Conservation (phyloP, 2,888 invertebrate genomes). For the Mimumesa dahlbomi region DNA sequence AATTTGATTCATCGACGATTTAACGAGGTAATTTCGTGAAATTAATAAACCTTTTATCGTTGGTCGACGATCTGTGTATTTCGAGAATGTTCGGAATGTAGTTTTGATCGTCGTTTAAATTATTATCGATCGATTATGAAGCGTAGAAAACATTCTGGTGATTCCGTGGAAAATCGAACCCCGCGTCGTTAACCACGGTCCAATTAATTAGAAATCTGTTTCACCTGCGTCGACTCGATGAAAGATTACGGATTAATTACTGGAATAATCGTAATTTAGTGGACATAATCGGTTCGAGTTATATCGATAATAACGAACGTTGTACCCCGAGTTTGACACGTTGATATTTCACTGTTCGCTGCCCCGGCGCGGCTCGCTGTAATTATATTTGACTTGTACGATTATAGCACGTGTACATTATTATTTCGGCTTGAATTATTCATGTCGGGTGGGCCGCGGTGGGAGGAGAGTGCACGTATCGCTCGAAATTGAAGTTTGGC, state of each 20-base stretch:
- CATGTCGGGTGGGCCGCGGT: conserved; percentile 44
- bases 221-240: not conserved
- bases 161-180: too few species aligned
- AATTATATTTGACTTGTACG: conserved; percentile 68
- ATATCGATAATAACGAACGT: conserved; percentile 44
- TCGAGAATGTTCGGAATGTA: too few species aligned
- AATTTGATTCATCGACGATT: too few species aligned
- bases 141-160: too few species aligned
- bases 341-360: conserved; percentile 54
- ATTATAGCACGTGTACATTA: conserved; percentile 68
- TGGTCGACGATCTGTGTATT: too few species aligned
- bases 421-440: conserved; percentile 68
- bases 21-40: too few species aligned
- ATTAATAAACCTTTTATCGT: too few species aligned
- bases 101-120: too few species aligned
- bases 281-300: conserved; percentile 45
- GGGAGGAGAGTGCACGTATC: conserved; percentile 25
- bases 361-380: conserved; percentile 35
- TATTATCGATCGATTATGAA: too few species aligned
- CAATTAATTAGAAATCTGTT: too few species aligned
- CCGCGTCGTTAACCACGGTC: not conserved
- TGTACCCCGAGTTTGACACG: conserved; percentile 27
- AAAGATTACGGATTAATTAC: conserved; percentile 28
- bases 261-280: conserved; percentile 54
- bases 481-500: conserved; percentile 48